Conservation (phyloP, 1,140 invertebrate genomes). For the Helicoverpa armigera region DNA sequence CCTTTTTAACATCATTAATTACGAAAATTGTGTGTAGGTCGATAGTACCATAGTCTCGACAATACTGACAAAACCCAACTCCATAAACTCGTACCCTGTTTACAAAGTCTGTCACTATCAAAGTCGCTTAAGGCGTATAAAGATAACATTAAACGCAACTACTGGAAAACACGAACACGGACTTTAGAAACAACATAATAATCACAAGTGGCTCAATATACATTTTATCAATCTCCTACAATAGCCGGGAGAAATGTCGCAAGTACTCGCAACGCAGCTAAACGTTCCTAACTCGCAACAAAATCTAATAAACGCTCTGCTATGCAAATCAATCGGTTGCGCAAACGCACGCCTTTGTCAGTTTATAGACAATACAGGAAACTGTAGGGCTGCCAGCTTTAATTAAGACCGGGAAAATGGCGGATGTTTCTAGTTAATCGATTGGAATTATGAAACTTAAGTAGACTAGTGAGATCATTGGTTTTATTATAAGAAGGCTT, state of each 20-base stretch:
- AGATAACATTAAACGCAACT: slow-evolving; percentile 35
- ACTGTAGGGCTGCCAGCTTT: slow-evolving; percentile 59
- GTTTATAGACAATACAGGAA: slow-evolving; percentile 68
- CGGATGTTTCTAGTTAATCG: neutral
- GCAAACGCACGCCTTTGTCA: slow-evolving; percentile 69
- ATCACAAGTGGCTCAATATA: slow-evolving; percentile 41
- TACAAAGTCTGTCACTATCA: slow-evolving; percentile 43
- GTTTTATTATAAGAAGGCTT: neutral
- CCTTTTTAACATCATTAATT: no score
- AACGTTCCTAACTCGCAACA: slow-evolving; percentile 53
- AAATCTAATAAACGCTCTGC: slow-evolving; percentile 73
- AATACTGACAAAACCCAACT: neutral
- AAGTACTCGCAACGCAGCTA: slow-evolving; percentile 55
- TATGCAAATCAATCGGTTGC: slow-evolving; percentile 77
- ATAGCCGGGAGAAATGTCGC: slow-evolving; percentile 57
- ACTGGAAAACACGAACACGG: slow-evolving; percentile 37
- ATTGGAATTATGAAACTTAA: neutral
- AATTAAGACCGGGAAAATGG: neutral
- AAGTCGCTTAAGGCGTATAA: slow-evolving; percentile 44
- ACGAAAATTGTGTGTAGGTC: no score
- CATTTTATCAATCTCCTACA: slow-evolving; percentile 20
- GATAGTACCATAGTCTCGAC: neutral
- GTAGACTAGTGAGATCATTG: no score
- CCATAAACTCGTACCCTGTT: slow-evolving; percentile 18
- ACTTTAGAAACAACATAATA: slow-evolving; percentile 51